Conservation (phyloP, 2,797 vertebrate species). For the Phoeniculus purpureus region DNA sequence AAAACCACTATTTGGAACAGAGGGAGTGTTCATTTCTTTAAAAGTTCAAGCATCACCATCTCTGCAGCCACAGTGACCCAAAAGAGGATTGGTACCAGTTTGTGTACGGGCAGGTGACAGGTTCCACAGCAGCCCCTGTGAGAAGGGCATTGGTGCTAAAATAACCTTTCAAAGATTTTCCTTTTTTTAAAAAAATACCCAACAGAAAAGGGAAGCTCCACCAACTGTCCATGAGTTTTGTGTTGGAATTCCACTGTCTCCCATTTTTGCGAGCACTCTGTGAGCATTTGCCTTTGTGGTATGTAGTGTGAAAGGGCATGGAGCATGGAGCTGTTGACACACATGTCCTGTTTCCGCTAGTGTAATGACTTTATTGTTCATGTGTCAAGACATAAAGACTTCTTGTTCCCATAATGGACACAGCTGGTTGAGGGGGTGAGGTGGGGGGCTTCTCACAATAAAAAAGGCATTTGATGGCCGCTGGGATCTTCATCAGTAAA, state of each 20-base stretch:
- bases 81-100: neutral
- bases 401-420: slow-evolving; percentile 65
- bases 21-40: neutral
- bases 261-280: neutral
- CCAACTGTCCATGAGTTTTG: neutral
- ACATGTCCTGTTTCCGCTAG: neutral
- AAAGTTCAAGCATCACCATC: neutral
- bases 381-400: slow-evolving; percentile 53
- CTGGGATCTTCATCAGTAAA: slow-evolving; percentile 70
- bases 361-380: slow-evolving; percentile 48
- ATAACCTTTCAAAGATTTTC: neutral
- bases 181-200: neutral
- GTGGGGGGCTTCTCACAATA: slow-evolving; percentile 38
- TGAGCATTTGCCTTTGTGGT: neutral
- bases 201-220: neutral
- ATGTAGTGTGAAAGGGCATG: neutral
- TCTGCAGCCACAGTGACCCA: neutral
- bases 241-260: neutral
- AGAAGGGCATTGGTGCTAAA: neutral
- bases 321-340: slow-evolving; percentile 17
- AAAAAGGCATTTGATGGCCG: slow-evolving; percentile 55
- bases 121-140: neutral
- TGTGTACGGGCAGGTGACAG: accelerated
- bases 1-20: neutral
- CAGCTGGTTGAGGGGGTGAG: slow-evolving; percentile 42